Evolutionary conservation across 2,797 vertebrate species (phyloP).

Genomic region (Chanos chanos): DNA sequence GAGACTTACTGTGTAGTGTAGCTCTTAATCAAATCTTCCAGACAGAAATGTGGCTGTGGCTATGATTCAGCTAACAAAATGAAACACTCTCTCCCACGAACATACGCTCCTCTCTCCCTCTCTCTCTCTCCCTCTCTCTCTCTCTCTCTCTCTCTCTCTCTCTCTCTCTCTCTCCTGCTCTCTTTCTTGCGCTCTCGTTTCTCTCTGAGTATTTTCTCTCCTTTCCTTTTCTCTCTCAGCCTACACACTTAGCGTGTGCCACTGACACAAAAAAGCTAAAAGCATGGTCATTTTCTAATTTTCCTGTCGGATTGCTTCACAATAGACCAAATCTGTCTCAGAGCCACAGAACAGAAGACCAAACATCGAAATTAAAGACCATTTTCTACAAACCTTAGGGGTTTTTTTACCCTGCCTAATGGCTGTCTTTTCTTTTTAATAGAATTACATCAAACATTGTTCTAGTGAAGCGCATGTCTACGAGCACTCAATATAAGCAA

Average conservation of each 20-base stretch:
- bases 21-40: background rate
- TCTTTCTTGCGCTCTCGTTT: background rate
- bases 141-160: constrained; percentile 25
- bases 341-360: no score
- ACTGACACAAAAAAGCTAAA: no score
- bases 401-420: no score
- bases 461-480: no score
- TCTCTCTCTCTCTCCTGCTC: constrained; percentile 7
- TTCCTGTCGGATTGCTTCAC: no score
- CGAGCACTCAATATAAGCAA: no score
- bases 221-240: background rate
- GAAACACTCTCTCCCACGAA: background rate
- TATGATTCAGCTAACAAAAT: constrained; percentile 16
- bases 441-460: no score
- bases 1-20: background rate
- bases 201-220: background rate
- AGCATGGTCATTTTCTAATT: no score
- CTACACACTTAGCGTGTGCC: background rate
- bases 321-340: no score
- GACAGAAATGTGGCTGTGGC: background rate
- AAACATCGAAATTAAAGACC: no score
- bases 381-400: no score
- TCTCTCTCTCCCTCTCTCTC: constrained; percentile 20
- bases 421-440: no score
- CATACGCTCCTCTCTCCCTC: background rate